Evolutionary conservation across 2,888 invertebrate genomes (phyloP).

Genomic region (Dasypolia templi): DNA sequence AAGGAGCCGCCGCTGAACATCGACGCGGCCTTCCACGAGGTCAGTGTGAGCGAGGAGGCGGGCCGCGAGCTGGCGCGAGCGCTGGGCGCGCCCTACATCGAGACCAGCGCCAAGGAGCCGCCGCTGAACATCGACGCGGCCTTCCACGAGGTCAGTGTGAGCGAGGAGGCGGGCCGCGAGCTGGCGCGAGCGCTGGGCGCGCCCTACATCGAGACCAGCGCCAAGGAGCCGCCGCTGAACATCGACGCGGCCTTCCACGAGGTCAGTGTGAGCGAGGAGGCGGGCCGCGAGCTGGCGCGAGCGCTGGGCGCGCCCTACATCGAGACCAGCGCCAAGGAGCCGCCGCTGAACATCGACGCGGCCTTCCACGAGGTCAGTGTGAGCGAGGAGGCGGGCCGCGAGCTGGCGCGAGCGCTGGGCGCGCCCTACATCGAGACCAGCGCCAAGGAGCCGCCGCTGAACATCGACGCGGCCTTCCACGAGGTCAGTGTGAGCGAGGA

Average conservation of each 20-base stretch:
- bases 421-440: constrained; percentile 97
- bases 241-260: constrained; percentile 97
- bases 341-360: constrained; percentile 96
- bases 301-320: constrained; percentile 94
- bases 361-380: constrained; percentile 98
- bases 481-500: constrained; percentile 97
- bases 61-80: constrained; percentile 94
- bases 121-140: constrained; percentile 97
- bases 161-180: constrained; percentile 95
- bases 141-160: constrained; percentile 97
- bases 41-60: constrained; percentile 95
- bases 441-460: constrained; percentile 97
- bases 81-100: constrained; percentile 95
- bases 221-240: constrained; percentile 97
- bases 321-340: constrained; percentile 98
- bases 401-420: constrained; percentile 93
- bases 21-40: constrained; percentile 97
- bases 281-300: constrained; percentile 94
- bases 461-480: constrained; percentile 97
- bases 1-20: constrained; percentile 97
- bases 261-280: constrained; percentile 96
- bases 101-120: constrained; percentile 98
- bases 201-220: constrained; percentile 97
- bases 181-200: constrained; percentile 93
- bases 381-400: constrained; percentile 95